Evolutionary conservation across 2,888 invertebrate genomes (phyloP).

Genomic region (Nemoura dubitans): DNA sequence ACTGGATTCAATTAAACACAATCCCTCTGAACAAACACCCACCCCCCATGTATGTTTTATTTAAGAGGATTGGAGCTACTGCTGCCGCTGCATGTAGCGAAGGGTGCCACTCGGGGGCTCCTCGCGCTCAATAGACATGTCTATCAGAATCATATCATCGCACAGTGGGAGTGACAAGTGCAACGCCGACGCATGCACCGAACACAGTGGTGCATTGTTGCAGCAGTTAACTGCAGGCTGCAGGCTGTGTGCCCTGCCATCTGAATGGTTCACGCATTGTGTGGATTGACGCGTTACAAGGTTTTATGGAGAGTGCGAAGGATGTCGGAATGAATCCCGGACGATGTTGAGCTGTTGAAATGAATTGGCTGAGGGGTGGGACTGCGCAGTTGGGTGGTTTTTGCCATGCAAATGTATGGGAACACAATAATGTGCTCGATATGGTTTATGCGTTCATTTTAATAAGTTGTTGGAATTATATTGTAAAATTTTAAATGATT

Average conservation of each 20-base stretch:
- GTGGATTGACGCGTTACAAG: too few relatives aligned
- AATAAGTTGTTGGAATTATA: too few relatives aligned
- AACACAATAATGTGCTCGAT: too few relatives aligned
- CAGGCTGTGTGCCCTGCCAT: neutral
- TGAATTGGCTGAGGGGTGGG: too few relatives aligned
- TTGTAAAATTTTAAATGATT: too few relatives aligned
- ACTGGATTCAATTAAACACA: conserved; percentile 39
- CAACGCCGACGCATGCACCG: neutral
- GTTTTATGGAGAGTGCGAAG: too few relatives aligned
- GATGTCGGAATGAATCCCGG: too few relatives aligned
- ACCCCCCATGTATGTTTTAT: conserved; percentile 51
- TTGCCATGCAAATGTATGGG: too few relatives aligned
- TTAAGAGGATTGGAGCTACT: conserved; percentile 49
- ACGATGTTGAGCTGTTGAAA: too few relatives aligned
- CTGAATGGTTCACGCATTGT: neutral
- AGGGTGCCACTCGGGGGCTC: neutral
- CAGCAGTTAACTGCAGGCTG: neutral
- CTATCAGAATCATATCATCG: neutral
- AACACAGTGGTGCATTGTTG: neutral
- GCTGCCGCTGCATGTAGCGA: neutral
- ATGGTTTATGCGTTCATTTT: too few relatives aligned
- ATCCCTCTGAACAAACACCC: conserved; percentile 38
- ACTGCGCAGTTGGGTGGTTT: too few relatives aligned
- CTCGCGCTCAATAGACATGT: conserved; percentile 27
- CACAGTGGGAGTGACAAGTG: neutral